phyloP scores from a whole-genome alignment of 2,113 vertebrate genomes.

The Recurvirostra avosetta region DNA sequence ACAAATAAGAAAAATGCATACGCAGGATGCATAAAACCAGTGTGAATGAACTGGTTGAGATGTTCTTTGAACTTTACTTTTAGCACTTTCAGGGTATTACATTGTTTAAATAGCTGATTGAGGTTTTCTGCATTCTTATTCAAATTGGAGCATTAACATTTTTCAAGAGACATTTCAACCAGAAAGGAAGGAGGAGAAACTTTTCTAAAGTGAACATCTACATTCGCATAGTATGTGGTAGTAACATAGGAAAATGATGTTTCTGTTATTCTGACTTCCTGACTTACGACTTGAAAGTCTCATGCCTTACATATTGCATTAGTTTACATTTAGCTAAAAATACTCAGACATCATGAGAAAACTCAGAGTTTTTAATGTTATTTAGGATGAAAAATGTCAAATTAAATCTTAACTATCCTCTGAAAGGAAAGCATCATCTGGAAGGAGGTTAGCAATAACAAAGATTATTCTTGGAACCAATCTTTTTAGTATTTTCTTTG shows the following conservation, averaged over 20 bases:
- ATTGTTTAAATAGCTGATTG: neutral
- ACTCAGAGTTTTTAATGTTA: neutral
- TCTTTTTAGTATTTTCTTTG: neutral
- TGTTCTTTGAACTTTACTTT: neutral
- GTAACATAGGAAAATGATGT: neutral
- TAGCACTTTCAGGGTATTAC: neutral
- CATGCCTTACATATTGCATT: neutral
- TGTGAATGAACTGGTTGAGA: neutral
- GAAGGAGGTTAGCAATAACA: neutral
- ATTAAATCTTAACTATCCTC: neutral
- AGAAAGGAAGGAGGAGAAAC: neutral
- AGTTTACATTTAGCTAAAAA: neutral
- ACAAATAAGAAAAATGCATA: neutral
- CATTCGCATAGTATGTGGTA: neutral
- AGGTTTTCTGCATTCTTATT: neutral
- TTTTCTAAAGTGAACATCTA: neutral
- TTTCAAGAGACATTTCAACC: neutral
- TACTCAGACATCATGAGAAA: neutral
- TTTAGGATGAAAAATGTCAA: neutral
- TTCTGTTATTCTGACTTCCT: neutral
- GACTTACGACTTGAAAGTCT: neutral
- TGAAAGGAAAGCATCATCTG: neutral
- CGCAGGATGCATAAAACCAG: neutral
- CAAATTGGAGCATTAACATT: neutral
- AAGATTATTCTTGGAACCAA: neutral